These are phyloP conservation scores for Acrobasis consociella DNA, from an alignment of 2,888 invertebrate genomes.

Conservation along the genomic window DNA sequence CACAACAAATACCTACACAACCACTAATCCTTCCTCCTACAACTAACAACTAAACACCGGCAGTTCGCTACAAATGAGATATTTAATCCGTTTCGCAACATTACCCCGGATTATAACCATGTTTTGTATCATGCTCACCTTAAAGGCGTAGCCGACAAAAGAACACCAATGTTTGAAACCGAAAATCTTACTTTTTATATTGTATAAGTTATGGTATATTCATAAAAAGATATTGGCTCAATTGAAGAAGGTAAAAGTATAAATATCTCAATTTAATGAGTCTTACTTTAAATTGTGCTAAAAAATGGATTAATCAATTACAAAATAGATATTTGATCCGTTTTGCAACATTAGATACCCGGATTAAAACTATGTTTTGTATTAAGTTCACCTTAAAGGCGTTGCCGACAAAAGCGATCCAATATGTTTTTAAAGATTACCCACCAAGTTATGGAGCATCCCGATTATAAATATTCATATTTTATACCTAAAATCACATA, in stretches of 20 bases:
- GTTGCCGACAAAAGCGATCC: slow-evolving; percentile 44
- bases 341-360: slow-evolving; percentile 63
- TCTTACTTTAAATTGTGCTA: too few relatives aligned
- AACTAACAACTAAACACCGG: slow-evolving; percentile 68
- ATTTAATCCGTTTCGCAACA: slow-evolving; percentile 69
- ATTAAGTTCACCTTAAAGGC: slow-evolving; percentile 62
- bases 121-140: slow-evolving; percentile 66
- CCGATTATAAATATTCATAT: too few relatives aligned
- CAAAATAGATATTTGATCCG: slow-evolving; percentile 71
- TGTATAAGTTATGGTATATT: slow-evolving; percentile 29
- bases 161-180: slow-evolving; percentile 35
- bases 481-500: too few relatives aligned
- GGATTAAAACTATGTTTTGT: slow-evolving; percentile 72
- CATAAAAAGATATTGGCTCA: slow-evolving; percentile 23
- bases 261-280: too few relatives aligned
- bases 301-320: slow-evolving; percentile 29
- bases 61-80: slow-evolving; percentile 70
- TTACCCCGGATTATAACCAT: slow-evolving; percentile 70
- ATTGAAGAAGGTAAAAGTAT: neutral
- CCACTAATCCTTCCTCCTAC: slow-evolving; percentile 70
- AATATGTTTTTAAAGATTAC: too few relatives aligned
- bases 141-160: slow-evolving; percentile 52
- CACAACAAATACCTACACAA: slow-evolving; percentile 61
- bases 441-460: too few relatives aligned
- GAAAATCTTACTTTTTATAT: slow-evolving; percentile 41